Evolutionary conservation across 2,113 vertebrate genomes (phyloP).

Genomic region (Prunella fulvescens): DNA sequence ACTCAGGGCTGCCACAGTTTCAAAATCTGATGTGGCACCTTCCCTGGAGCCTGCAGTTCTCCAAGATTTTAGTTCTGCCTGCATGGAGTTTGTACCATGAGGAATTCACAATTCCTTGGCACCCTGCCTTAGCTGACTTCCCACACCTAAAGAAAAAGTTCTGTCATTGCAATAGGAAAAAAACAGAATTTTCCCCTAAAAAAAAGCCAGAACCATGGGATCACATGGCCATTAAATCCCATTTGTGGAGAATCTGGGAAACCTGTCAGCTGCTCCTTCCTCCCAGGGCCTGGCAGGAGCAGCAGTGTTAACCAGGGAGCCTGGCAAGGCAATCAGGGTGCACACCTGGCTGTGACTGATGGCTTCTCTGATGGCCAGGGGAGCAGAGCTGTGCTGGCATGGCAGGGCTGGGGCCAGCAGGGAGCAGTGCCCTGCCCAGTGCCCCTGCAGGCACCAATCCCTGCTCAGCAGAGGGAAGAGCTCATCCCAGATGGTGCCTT

Average conservation of each 20-base stretch:
- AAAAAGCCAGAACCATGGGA: background rate
- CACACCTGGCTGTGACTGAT: background rate
- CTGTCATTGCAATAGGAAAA: background rate
- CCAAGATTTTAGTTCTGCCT: background rate
- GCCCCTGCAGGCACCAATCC: background rate
- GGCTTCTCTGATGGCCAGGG: background rate
- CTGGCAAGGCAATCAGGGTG: background rate
- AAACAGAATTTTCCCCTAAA: background rate
- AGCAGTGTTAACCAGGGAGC: background rate
- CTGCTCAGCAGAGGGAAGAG: background rate
- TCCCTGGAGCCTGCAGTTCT: background rate
- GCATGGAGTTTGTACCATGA: rapidly evolving
- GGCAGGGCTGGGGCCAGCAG: background rate
- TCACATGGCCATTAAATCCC: background rate
- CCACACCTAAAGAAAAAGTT: background rate
- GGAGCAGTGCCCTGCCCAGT: background rate
- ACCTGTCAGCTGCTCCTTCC: background rate
- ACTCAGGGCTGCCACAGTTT: background rate
- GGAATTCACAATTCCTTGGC: background rate
- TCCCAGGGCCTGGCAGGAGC: background rate
- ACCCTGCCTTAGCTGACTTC: background rate
- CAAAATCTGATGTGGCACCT: background rate
- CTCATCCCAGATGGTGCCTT: background rate
- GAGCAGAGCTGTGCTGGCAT: background rate
- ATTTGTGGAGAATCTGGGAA: background rate